Conservation (phyloP, 2,797 vertebrate genomes). For the Mormyrus proboscirostris region DNA sequence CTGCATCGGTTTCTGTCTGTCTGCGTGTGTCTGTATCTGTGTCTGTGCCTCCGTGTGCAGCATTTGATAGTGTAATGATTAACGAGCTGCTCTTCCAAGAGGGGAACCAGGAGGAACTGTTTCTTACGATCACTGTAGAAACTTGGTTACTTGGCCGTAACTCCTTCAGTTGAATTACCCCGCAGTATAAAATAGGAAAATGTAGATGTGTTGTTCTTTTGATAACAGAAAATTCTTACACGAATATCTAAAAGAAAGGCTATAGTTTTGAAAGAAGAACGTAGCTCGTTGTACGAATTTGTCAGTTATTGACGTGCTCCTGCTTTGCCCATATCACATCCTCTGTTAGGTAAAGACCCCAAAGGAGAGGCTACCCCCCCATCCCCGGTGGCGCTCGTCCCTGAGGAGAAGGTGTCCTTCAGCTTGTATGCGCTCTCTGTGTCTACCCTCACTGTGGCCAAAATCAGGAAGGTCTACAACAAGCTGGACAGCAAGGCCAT, state of each 20-base stretch:
- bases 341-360: slow-evolving; percentile 79
- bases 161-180: background rate
- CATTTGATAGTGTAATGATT: background rate
- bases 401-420: slow-evolving; percentile 97
- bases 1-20: background rate
- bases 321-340: background rate
- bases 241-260: background rate
- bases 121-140: background rate
- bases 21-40: background rate
- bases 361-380: slow-evolving; percentile 73
- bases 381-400: slow-evolving; percentile 74
- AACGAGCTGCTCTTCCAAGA: background rate
- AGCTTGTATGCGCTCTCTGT: slow-evolving; percentile 86
- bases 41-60: background rate
- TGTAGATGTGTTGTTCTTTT: background rate
- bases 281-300: background rate
- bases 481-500: slow-evolving; percentile 98
- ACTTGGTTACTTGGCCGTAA: background rate
- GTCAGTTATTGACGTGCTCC: background rate
- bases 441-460: slow-evolving; percentile 87
- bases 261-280: background rate
- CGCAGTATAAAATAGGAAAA: background rate
- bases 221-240: background rate
- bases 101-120: background rate
- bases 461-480: slow-evolving; percentile 94